A percentile compares a stretch with the other conserved stretches of the same genome.
These are phyloP conservation scores for Pseudochirops corinnae DNA, from an alignment of 2,797 vertebrate species.

Conservation along the genomic window DNA sequence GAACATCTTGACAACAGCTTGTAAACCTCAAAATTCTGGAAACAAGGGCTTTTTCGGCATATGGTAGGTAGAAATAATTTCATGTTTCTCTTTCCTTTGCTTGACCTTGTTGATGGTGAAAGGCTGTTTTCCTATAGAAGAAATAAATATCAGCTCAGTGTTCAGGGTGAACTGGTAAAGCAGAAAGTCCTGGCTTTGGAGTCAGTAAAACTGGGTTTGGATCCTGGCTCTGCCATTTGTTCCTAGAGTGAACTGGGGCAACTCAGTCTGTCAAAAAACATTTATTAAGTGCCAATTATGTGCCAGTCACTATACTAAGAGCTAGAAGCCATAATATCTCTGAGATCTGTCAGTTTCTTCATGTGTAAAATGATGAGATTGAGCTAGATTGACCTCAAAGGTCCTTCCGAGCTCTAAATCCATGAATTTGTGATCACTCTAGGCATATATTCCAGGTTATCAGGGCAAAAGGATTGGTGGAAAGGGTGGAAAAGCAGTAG, in stretches of 20 bases:
- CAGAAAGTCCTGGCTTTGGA: not conserved
- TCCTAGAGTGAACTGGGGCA: not conserved
- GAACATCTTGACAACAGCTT: not conserved
- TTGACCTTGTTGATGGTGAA: not conserved
- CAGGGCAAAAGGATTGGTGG: not conserved
- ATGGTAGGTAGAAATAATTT: not conserved
- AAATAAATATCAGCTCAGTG: not conserved
- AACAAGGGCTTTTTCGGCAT: not conserved
- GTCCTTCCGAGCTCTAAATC: not conserved
- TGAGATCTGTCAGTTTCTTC: not conserved
- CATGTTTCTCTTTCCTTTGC: not conserved
- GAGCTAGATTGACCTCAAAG: not conserved
- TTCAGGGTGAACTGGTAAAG: not conserved
- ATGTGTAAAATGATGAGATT: not conserved
- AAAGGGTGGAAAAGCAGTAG: slow-evolving; percentile 14
- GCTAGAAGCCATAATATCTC: not conserved
- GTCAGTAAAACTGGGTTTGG: not conserved
- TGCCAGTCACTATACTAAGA: not conserved
- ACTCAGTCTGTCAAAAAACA: not conserved
- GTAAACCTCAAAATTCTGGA: not conserved
- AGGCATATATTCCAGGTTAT: slow-evolving; percentile 15
- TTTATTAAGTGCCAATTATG: not conserved
- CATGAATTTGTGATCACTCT: not conserved
- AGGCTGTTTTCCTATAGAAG: not conserved
- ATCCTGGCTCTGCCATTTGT: not conserved